Conservation (phyloP, 1,140 invertebrate species). For the Papilio polytes region DNA sequence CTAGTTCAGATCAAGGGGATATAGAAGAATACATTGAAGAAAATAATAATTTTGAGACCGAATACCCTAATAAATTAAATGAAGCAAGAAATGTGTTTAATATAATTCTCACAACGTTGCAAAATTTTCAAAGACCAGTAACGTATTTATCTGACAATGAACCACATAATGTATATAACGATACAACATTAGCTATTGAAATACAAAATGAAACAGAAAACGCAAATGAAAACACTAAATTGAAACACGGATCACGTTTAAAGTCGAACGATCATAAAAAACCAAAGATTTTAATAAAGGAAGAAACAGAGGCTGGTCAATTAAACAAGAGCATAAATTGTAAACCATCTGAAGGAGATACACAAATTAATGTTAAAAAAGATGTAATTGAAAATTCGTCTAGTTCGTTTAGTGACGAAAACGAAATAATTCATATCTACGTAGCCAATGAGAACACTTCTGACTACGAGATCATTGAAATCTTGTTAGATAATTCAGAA, state of each 20-base stretch:
- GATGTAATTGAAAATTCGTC: not conserved
- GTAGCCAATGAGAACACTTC: not conserved
- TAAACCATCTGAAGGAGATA: not conserved
- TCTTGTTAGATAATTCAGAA: not conserved
- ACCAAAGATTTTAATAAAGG: not conserved
- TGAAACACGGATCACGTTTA: not conserved
- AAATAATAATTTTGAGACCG: not conserved
- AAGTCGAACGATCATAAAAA: not conserved
- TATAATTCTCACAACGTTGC: not conserved
- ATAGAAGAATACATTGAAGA: not conserved
- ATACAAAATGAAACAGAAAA: not conserved
- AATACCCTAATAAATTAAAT: not conserved
- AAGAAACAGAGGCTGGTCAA: not conserved
- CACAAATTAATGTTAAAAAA: not conserved
- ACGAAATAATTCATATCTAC: constrained; percentile 1
- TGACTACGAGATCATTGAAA: not conserved
- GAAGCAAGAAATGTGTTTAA: not conserved
- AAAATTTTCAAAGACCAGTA: not conserved
- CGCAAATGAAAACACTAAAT: not conserved
- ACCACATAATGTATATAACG: not conserved
- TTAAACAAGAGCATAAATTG: not conserved
- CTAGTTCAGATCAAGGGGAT: not conserved
- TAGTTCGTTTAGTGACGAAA: not conserved
- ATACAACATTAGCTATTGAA: not conserved
- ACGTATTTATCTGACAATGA: not conserved